Base-by-base conservation (phyloP, 2,113 vertebrate genomes). In the Xiphophorus couchianus region DNA sequence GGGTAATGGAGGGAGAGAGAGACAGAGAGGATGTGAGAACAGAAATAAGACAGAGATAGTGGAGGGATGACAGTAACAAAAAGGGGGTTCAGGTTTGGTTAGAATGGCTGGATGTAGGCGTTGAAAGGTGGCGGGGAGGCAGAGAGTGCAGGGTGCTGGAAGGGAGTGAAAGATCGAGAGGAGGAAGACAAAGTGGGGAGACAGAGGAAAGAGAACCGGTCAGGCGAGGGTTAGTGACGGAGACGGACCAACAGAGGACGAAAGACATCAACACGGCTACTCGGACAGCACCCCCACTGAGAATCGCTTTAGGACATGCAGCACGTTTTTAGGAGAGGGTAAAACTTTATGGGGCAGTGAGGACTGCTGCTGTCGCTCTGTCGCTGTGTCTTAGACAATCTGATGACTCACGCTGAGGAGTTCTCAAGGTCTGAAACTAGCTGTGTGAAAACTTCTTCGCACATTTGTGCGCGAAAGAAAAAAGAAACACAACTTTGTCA, bases 81-180 rank as follows among this genome's bases (percentile, higher is more conserved):
- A 66, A 64, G 17, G 44, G 51, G 65, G 69, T 51, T 84, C 29
- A 83, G 73, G 66, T 80, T 67, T 58, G 78, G 73, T 90, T 87
- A 92, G 84, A 93, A 93, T 89, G 92, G 87, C 64, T 89, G 90
- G 80, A 91, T 84, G 62, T 89, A 93, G 82, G 92, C 31, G 80
- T 89, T 90, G 91, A 91, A 93, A 67, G 90, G 89, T 25, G 81
- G 88, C 71, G 86, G 84, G 74, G 91, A 83, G 79, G 62, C 62
- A 6, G 89, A 84, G 75, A 88, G 89, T 80, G 86, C 81, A 44
- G 92, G 85, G 83, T 85, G 89, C 91, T 93, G 91, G 85, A 84
- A 86, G 83, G 87, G 83, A 89, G 74, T 83, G 82, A 91, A 83
- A 90, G 84, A 85, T 71, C 71, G 65, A 87, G 74, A 84, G 86